A percentile compares a stretch with the other conserved stretches of the same genome.
phyloP scores from a whole-genome alignment of 1,140 invertebrate species.

The Hormaphis cornu region DNA sequence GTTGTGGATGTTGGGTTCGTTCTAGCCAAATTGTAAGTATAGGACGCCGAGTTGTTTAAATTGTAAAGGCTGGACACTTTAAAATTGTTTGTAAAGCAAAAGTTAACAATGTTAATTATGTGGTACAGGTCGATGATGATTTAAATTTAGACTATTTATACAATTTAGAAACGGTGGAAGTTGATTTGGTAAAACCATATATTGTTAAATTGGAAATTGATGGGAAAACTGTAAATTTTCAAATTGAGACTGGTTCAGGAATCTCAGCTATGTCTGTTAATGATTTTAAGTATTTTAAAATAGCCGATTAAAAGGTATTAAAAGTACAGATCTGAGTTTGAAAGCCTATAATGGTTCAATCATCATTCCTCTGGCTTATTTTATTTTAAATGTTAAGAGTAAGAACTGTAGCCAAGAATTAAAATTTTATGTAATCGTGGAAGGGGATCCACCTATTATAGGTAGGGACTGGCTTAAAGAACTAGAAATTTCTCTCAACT shows the following conservation, averaged over 20 bases:
- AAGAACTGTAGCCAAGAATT: too few species aligned
- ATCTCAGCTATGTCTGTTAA: neutral
- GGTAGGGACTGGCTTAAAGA: too few species aligned
- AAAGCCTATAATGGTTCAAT: too few species aligned
- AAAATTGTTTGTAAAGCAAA: neutral
- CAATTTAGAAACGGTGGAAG: neutral
- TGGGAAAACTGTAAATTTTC: neutral
- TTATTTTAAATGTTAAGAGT: too few species aligned
- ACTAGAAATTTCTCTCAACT: too few species aligned
- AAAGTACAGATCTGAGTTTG: too few species aligned
- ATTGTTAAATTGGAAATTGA: neutral
- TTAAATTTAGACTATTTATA: slow-evolving; percentile 11
- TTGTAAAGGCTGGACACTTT: neutral
- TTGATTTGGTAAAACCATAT: neutral
- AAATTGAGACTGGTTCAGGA: neutral
- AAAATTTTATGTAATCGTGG: too few species aligned
- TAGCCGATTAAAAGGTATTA: too few species aligned
- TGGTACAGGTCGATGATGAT: neutral
- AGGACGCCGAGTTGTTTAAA: neutral
- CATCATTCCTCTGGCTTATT: too few species aligned
- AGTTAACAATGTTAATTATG: neutral
- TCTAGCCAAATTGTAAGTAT: neutral
- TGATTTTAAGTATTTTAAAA: neutral
- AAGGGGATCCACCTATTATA: too few species aligned
- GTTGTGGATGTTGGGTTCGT: neutral